Conservation (phyloP, 2,888 invertebrate species). For the Candidula unifasciata region DNA sequence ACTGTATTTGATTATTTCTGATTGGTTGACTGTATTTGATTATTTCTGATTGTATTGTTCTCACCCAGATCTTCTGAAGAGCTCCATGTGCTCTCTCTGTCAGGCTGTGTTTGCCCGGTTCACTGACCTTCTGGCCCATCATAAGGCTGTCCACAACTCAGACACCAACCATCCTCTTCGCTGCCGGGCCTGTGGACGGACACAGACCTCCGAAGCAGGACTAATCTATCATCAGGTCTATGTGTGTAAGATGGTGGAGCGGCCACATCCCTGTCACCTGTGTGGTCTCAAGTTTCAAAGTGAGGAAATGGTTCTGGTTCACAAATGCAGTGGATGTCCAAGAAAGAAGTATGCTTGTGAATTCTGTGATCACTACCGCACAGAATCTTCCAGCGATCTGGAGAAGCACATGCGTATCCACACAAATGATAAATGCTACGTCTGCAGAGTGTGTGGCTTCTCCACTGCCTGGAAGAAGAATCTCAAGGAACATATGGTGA, state of each 20-base stretch:
- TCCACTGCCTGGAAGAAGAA: constrained; percentile 57
- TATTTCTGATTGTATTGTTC: neutral
- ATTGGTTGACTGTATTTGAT: too few species aligned
- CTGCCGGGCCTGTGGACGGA: constrained; percentile 54
- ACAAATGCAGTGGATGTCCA: constrained; percentile 55
- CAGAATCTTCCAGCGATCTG: constrained; percentile 55
- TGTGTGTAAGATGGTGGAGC: constrained; percentile 57
- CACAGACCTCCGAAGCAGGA: constrained; percentile 56
- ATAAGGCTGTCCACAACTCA: constrained; percentile 55
- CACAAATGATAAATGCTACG: constrained; percentile 56
- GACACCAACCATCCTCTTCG: constrained; percentile 54
- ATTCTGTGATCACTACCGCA: constrained; percentile 57
- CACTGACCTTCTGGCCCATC: constrained; percentile 56
- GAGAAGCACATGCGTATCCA: constrained; percentile 58
- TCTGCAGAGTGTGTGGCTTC: constrained; percentile 53
- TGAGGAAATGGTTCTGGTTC: constrained; percentile 56
- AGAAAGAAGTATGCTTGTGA: constrained; percentile 56
- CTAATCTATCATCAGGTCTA: constrained; percentile 56
- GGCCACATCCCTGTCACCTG: constrained; percentile 54
- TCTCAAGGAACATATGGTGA: constrained; percentile 57
- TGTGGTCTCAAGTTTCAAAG: constrained; percentile 56
- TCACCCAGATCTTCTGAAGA: constrained; percentile 52
- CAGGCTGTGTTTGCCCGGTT: constrained; percentile 55
- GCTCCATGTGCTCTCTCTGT: constrained; percentile 55
- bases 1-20: too few species aligned